Evolutionary conservation across 2,797 vertebrate genomes (phyloP).

Genomic region (Florisuga fusca): DNA sequence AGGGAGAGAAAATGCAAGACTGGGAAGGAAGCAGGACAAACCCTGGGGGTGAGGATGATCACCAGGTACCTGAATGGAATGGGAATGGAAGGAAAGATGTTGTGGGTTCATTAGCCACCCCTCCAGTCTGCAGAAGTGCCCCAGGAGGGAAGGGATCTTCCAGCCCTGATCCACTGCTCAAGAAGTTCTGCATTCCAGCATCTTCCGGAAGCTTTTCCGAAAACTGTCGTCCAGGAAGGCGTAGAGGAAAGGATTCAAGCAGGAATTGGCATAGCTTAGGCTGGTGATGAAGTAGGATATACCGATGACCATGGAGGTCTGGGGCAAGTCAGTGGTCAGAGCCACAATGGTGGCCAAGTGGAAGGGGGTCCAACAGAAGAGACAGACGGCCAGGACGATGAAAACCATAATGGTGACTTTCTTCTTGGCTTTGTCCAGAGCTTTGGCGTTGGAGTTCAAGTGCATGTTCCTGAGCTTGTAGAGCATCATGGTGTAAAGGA

Average conservation of each 20-base stretch:
- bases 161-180: not conserved
- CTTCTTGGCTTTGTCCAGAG: slow-evolving; percentile 88
- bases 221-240: slow-evolving; percentile 90
- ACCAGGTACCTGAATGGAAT: rapidly evolving
- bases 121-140: not conserved
- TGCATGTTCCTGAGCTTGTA: slow-evolving; percentile 85
- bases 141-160: not conserved
- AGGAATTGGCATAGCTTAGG: slow-evolving; percentile 90
- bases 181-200: slow-evolving; percentile 82
- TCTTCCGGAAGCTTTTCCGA: slow-evolving; percentile 84
- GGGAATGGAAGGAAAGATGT: not conserved
- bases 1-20: not conserved
- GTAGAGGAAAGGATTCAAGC: slow-evolving; percentile 88
- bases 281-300: slow-evolving; percentile 90
- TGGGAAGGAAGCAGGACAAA: not conserved
- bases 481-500: slow-evolving; percentile 86
- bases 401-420: slow-evolving; percentile 90
- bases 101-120: not conserved
- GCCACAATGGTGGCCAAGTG: slow-evolving; percentile 89
- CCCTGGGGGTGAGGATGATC: not conserved
- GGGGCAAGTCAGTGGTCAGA: slow-evolving; percentile 86
- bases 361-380: slow-evolving; percentile 90
- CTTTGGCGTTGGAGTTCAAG: slow-evolving; percentile 86
- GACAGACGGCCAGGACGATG: slow-evolving; percentile 85
- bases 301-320: slow-evolving; percentile 85